Base-by-base conservation (phyloP, 2,113 vertebrate genomes). In the Odontophorus gujanensis region DNA sequence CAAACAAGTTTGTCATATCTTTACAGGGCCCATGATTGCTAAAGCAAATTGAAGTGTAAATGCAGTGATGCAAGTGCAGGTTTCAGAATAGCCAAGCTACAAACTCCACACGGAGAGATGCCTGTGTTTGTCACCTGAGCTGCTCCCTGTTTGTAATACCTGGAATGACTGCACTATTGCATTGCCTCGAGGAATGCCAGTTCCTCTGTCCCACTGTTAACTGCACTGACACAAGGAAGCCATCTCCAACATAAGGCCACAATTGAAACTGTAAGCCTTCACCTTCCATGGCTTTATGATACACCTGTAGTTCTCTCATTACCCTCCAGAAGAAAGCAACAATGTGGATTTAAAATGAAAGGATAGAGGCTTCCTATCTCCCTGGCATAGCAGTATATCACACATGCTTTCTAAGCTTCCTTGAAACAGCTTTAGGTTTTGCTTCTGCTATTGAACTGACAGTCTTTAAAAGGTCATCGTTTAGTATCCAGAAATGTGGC, bases 141-240 rank as follows among this genome's bases (percentile, higher is more conserved):
- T 0, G 0, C 43, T 85, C 62, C 15, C 34, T 38, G 22, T 55
- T 38, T 30, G 24, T 22, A 26, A 26, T 5, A 71, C n/a, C 51
- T 32, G 66, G 20, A 7, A 51, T 67, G 43, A 4, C 8, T 40
- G 36, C 61, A 63, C 18, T 28, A 40, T 18, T 28, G 65, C 50
- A 48, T 10, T 65, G 59, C n/a, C n/a, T 0, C 4, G 15, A 53
- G 42, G 36, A 82, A 69, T 11, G 16, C 36, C 61, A 40, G 28
- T 40, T 63, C 25, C 61, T 40, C 61, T 40, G 61, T 8, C 8
- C 16, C 61, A 28, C 17, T 8, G 2, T 28, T 28, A 40, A 40
- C 2, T 63, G 80, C 45, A 62, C 16, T 65, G 45, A n/a, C 30
- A 0, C 4, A 21, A 53, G 36, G n/a, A 82, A 77, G 58, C 14